phyloP scores from a whole-genome alignment of 2,113 vertebrate genomes.

The Carassius carassius region DNA sequence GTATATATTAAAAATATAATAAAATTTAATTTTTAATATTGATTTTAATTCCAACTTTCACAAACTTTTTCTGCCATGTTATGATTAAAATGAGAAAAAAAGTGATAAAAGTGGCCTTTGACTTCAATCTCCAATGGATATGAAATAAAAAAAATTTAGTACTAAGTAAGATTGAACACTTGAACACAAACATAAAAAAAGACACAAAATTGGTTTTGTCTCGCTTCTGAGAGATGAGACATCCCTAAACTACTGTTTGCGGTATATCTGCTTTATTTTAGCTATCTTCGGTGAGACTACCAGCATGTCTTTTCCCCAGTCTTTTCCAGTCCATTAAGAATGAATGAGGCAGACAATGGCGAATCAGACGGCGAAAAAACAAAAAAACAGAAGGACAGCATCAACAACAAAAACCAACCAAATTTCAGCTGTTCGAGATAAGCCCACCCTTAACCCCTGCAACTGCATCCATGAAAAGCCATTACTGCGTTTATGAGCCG shows the following conservation, averaged over 20 bases:
- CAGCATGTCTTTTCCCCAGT: slow-evolving; percentile 59
- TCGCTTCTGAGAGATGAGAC: neutral
- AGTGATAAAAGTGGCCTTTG: too few species aligned
- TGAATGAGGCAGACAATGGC: slow-evolving; percentile 60
- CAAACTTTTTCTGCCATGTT: too few species aligned
- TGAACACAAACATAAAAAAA: neutral
- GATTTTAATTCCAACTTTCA: too few species aligned
- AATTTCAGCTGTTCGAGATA: slow-evolving; percentile 45
- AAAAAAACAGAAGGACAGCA: slow-evolving; percentile 43
- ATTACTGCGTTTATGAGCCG: slow-evolving; percentile 51
- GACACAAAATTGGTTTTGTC: neutral
- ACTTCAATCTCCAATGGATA: too few species aligned
- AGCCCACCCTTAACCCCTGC: slow-evolving; percentile 46
- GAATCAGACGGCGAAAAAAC: slow-evolving; percentile 47
- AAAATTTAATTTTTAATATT: too few species aligned
- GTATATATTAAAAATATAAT: too few species aligned
- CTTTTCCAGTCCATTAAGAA: slow-evolving; percentile 69
- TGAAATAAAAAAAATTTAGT: too few species aligned
- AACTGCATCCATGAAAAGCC: slow-evolving; percentile 47
- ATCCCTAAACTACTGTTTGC: slow-evolving; percentile 35
- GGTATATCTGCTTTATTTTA: slow-evolving; percentile 63
- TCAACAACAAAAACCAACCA: slow-evolving; percentile 44
- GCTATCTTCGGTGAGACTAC: slow-evolving; percentile 51
- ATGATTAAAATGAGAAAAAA: too few species aligned
- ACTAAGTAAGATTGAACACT: too few species aligned